These are phyloP conservation scores for Panagrolaimus sp. DNA, from an alignment of 1,140 invertebrate species.

Conservation along the genomic window DNA sequence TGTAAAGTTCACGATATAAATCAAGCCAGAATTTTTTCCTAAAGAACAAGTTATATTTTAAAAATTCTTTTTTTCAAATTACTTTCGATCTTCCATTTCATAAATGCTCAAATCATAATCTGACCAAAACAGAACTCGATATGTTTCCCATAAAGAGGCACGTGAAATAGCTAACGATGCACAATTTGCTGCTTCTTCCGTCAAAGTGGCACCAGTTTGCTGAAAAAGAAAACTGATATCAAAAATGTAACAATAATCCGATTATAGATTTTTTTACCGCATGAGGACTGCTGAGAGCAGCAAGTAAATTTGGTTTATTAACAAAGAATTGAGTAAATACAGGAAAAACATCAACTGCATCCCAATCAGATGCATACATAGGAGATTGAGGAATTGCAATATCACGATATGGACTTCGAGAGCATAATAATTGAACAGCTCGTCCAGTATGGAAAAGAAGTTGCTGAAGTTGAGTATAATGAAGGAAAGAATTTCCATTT, in stretches of 20 bases:
- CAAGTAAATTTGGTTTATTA: slow-evolving; percentile 51
- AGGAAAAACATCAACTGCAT: slow-evolving; percentile 54
- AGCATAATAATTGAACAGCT: slow-evolving; percentile 48
- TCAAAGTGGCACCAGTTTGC: slow-evolving; percentile 43
- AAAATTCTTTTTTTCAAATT: no score
- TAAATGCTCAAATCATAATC: slow-evolving; percentile 54
- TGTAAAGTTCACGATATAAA: slow-evolving; percentile 53
- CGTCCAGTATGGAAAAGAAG: slow-evolving; percentile 53
- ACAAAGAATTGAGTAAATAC: slow-evolving; percentile 53
- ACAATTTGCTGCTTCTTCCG: slow-evolving; percentile 36
- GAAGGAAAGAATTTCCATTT: slow-evolving; percentile 42
- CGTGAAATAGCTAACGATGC: slow-evolving; percentile 43
- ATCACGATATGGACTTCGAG: slow-evolving; percentile 53
- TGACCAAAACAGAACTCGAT: slow-evolving; percentile 56
- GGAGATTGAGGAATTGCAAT: slow-evolving; percentile 49
- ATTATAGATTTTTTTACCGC: slow-evolving; percentile 28
- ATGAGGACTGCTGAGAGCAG: slow-evolving; percentile 51
- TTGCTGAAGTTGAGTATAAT: slow-evolving; percentile 45
- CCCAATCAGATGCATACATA: slow-evolving; percentile 54
- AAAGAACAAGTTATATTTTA: no score
- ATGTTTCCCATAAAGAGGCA: slow-evolving; percentile 53
- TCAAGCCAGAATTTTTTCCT: slow-evolving; percentile 57
- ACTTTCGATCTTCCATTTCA: slow-evolving; percentile 56
- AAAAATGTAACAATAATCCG: background rate
- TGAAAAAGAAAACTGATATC: slow-evolving; percentile 18